Evolutionary conservation across 2,888 invertebrate species (phyloP), one percentile per base, ranked within the genome.

Genomic region (Meteorus cinctellus): DNA sequence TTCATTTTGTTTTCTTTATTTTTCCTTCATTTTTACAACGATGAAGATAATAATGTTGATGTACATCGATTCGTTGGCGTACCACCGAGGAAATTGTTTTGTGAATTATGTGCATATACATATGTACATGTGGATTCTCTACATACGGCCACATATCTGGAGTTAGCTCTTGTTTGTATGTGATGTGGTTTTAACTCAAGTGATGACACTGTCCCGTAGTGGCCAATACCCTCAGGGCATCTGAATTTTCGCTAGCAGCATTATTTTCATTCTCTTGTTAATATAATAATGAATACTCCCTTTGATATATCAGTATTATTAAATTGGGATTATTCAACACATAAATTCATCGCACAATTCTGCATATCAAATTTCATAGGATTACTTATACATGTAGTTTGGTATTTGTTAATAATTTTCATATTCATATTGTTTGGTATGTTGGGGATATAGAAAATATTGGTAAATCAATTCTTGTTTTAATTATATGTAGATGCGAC

Each of bases 101-200:
- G 55, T 19, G 8, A 55, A 31, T 24, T 67, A n/a, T 67, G 16
- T 34, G 24, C 4, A 71, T 10, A 24, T 62, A 34, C 36, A 8
- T 19, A 59, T 69, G 34, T 27, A 34, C 36, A 55, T 19, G 19
- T 3, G 4, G 5, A 16, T 51, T 71, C 19, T 16, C 41, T 24
- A 29, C 45, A 12, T n/a, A 14, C n/a, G 59, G 55, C 2, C 19
- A 19, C 19, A 69, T 59, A 70, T 24, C 36, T 19, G 27, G 12
- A 19, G 65, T 41, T 19, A 8, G 8, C n/a, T 19, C n/a, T 19
- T 36, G 31, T 31, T 51, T 66, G 45, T 36, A 34, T 73, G 55
- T 73, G 59, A 73, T 73, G 73, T 63, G 73, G 73, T 59, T 73
- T 73, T 6, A 65, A 65, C 51, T 72, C 29, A 72, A 34, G 48